Evolutionary conservation across 2,888 invertebrate species (phyloP).

Genomic region (Oegoconia quadripuncta): DNA sequence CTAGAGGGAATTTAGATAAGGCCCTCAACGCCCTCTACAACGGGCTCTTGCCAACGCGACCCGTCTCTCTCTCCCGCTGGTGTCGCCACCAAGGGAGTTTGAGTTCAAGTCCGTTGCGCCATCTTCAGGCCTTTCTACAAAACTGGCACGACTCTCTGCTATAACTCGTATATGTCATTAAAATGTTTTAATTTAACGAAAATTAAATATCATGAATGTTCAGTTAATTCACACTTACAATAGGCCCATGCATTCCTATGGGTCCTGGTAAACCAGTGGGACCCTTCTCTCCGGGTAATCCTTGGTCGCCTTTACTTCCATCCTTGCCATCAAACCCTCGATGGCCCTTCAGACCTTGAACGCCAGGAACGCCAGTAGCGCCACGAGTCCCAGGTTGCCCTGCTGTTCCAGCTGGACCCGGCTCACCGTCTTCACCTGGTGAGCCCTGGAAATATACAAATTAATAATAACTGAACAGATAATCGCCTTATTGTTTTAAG

Average conservation of each 20-base stretch:
- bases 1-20: too few species aligned
- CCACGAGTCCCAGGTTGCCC: slow-evolving; percentile 89
- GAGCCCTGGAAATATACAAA: slow-evolving; percentile 76
- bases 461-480: neutral
- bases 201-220: neutral
- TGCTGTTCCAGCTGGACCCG: slow-evolving; percentile 83
- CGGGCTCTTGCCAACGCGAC: too few species aligned
- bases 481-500: neutral
- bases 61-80: too few species aligned
- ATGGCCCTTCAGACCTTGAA: slow-evolving; percentile 91
- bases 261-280: slow-evolving; percentile 82
- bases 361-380: slow-evolving; percentile 84
- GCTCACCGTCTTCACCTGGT: slow-evolving; percentile 89
- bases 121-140: too few species aligned
- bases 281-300: slow-evolving; percentile 87
- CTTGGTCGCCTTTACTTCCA: slow-evolving; percentile 90
- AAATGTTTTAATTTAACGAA: neutral
- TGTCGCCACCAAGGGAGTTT: too few species aligned
- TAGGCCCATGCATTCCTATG: slow-evolving; percentile 85
- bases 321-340: slow-evolving; percentile 88
- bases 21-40: too few species aligned
- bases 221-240: slow-evolving; percentile 76
- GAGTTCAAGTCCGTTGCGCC: too few species aligned
- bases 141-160: too few species aligned
- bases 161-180: neutral